These are phyloP conservation scores for Rapana venosa DNA, from an alignment of 2,888 invertebrate species.

Conservation along the genomic window DNA sequence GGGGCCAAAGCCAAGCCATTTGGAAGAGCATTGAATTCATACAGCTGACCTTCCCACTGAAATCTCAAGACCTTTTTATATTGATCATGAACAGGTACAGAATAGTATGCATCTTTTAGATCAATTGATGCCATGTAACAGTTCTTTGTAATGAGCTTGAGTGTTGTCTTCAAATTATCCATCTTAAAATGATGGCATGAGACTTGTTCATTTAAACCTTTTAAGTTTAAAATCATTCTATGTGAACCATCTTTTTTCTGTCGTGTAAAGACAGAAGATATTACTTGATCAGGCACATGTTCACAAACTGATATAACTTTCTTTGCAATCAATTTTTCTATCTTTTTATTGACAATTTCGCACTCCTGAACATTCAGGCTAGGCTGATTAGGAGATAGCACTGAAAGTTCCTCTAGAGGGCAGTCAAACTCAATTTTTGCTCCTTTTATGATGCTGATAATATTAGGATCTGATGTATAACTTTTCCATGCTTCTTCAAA, in stretches of 20 bases:
- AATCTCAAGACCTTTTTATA: neutral
- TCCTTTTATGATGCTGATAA: neutral
- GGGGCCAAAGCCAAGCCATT: neutral
- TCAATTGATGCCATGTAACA: neutral
- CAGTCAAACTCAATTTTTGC: neutral
- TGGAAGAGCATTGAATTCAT: neutral
- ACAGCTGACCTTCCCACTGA: neutral
- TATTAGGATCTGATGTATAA: neutral
- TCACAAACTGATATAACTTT: neutral
- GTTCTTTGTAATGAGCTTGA: neutral
- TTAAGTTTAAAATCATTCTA: neutral
- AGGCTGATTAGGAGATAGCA: neutral
- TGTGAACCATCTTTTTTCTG: neutral
- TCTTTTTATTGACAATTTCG: neutral
- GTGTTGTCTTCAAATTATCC: neutral
- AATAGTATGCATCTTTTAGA: too few species aligned
- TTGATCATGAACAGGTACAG: neutral
- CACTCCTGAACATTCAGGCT: neutral
- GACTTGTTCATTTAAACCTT: neutral
- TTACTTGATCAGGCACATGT: neutral
- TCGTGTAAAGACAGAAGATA: neutral
- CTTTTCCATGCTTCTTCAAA: neutral
- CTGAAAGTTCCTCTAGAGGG: neutral
- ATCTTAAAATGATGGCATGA: neutral
- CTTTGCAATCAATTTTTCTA: neutral